Conservation (phyloP, 1,140 invertebrate genomes). For the Drosophila orosa region DNA sequence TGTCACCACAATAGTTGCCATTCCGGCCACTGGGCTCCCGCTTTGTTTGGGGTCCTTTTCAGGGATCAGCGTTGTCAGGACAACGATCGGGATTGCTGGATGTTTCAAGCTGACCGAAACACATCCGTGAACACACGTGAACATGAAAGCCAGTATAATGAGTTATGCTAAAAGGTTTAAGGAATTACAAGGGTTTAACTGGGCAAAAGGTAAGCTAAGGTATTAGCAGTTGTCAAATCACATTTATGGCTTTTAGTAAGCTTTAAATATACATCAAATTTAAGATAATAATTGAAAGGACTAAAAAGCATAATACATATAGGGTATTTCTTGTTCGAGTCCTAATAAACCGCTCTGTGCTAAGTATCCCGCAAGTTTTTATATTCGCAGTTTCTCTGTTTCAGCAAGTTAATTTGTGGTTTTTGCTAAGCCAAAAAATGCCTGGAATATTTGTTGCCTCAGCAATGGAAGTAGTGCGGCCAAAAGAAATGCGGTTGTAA, state of each 20-base stretch:
- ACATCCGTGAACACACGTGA: constrained; percentile 16
- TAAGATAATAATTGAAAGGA: background rate
- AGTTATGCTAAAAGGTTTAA: constrained; percentile 9
- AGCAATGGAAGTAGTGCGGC: constrained; percentile 11
- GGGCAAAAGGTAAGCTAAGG: background rate
- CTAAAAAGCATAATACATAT: too few species aligned
- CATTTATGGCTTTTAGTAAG: background rate
- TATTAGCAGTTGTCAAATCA: constrained; percentile 10
- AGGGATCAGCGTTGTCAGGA: constrained; percentile 46
- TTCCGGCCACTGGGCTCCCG: background rate
- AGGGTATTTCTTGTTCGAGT: constrained; percentile 4
- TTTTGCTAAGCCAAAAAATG: constrained; percentile 67
- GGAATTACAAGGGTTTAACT: constrained; percentile 7
- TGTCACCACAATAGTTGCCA: constrained; percentile 37
- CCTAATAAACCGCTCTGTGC: background rate
- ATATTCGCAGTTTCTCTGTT: constrained; percentile 15
- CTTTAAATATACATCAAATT: background rate
- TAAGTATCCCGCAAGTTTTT: background rate
- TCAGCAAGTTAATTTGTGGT: constrained; percentile 67
- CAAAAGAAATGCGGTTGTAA: constrained; percentile 53
- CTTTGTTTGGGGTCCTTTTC: constrained; percentile 20
- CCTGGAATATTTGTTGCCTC: constrained; percentile 25
- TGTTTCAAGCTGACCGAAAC: constrained; percentile 8
- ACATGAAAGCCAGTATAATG: constrained; percentile 22
- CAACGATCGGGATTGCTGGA: constrained; percentile 29